Evolutionary conservation across 37 sponge, comb jelly and placozoan genomes (phyloP).

Genomic region (Eunapius fragilis): DNA sequence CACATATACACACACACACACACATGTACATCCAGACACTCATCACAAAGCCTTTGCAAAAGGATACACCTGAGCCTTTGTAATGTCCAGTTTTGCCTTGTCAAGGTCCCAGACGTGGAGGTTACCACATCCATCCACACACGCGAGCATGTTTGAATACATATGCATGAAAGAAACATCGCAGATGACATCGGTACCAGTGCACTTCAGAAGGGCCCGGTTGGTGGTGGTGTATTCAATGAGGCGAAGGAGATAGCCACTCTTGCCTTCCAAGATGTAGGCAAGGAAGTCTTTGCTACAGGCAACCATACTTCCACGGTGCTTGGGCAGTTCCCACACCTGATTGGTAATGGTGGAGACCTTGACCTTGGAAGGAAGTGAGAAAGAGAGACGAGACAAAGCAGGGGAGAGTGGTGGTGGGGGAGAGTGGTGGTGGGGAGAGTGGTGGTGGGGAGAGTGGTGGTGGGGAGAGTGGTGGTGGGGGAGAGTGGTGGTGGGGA

Average conservation of each 20-base stretch:
- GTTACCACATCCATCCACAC: conserved; percentile 84
- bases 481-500: too few species aligned
- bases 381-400: too few species aligned
- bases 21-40: neutral
- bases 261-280: conserved; percentile 69
- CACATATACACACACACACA: conserved; percentile 4
- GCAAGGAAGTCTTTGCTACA: conserved; percentile 67
- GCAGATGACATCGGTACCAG: conserved; percentile 55
- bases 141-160: conserved; percentile 66
- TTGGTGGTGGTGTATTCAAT: conserved; percentile 60
- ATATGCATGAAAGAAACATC: conserved; percentile 81
- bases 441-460: too few species aligned
- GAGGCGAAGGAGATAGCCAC: conserved; percentile 83
- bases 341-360: conserved; percentile 73
- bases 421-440: neutral
- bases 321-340: conserved; percentile 46
- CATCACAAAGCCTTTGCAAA: neutral
- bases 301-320: conserved; percentile 75
- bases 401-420: neutral
- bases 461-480: too few species aligned
- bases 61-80: conserved; percentile 16
- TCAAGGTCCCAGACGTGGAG: conserved; percentile 74
- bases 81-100: conserved; percentile 25
- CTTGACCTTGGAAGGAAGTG: conserved; percentile 53
- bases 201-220: conserved; percentile 76